A percentile compares a stretch with the other conserved stretches of the same genome.
phyloP scores from a whole-genome alignment of 2,888 invertebrate species.

The Abrostola tripartita region DNA sequence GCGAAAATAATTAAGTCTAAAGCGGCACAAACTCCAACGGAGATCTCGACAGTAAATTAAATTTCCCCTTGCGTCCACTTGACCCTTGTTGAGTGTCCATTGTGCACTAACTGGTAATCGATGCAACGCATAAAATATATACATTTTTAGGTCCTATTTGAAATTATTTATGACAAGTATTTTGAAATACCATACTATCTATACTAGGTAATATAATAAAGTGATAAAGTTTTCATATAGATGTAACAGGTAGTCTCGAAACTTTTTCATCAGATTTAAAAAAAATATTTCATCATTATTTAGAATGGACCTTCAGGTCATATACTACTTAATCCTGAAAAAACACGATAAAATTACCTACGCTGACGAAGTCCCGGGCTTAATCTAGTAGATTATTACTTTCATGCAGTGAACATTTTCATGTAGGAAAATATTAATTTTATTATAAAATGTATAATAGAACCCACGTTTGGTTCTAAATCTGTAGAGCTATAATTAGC shows the following conservation, averaged over 20 bases:
- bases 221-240: too few relatives aligned
- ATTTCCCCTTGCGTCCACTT: conserved; percentile 74
- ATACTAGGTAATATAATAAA: too few relatives aligned
- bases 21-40: conserved; percentile 63
- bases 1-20: conserved; percentile 75
- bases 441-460: neutral
- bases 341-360: too few relatives aligned
- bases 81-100: conserved; percentile 74
- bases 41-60: conserved; percentile 74
- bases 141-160: conserved; percentile 39
- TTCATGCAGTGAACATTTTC: too few relatives aligned
- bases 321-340: too few relatives aligned
- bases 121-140: conserved; percentile 69
- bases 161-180: conserved; percentile 24
- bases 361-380: too few relatives aligned
- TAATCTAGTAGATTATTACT: too few relatives aligned
- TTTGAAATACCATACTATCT: neutral
- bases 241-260: too few relatives aligned
- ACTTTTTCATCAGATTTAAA: too few relatives aligned
- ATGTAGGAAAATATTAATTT: neutral
- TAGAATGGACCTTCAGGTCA: too few relatives aligned
- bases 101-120: conserved; percentile 74
- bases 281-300: too few relatives aligned
- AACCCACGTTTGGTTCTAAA: neutral
- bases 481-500: neutral